Evolutionary conservation across 2,113 vertebrate genomes (phyloP).

Genomic region (Alethe castanea): DNA sequence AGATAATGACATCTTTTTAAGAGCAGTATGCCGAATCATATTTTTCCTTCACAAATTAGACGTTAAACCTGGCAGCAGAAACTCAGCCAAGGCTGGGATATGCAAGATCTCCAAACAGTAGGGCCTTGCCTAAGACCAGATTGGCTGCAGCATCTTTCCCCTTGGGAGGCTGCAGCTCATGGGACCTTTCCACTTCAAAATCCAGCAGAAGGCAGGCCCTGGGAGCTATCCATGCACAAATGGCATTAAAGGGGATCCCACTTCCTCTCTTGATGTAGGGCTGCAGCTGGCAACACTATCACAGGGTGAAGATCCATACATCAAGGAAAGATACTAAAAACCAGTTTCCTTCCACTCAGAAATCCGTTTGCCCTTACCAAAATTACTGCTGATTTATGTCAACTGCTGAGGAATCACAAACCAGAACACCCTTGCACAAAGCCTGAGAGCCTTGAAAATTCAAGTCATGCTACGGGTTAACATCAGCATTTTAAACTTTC

Average conservation of each 20-base stretch:
- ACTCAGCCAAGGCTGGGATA: not conserved
- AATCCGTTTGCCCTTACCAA: not conserved
- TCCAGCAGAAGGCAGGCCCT: not conserved
- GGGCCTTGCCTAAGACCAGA: not conserved
- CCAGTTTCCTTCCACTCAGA: not conserved
- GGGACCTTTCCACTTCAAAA: not conserved
- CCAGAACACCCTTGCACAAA: not conserved
- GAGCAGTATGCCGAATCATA: not conserved
- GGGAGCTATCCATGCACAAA: not conserved
- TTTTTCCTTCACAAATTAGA: not conserved
- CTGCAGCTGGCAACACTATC: not conserved
- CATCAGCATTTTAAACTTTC: not conserved
- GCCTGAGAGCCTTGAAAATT: not conserved
- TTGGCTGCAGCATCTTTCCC: not conserved
- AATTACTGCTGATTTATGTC: not conserved
- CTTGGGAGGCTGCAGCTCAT: not conserved
- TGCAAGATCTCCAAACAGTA: not conserved
- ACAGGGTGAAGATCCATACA: not conserved
- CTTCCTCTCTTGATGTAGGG: not conserved
- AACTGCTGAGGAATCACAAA: not conserved
- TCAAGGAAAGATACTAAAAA: not conserved
- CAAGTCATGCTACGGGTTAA: not conserved
- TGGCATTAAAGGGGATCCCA: not conserved
- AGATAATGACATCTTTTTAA: not conserved
- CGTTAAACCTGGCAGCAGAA: constrained; percentile 4